Conservation (phyloP, 2,113 vertebrate genomes). For the Clupea harengus region DNA sequence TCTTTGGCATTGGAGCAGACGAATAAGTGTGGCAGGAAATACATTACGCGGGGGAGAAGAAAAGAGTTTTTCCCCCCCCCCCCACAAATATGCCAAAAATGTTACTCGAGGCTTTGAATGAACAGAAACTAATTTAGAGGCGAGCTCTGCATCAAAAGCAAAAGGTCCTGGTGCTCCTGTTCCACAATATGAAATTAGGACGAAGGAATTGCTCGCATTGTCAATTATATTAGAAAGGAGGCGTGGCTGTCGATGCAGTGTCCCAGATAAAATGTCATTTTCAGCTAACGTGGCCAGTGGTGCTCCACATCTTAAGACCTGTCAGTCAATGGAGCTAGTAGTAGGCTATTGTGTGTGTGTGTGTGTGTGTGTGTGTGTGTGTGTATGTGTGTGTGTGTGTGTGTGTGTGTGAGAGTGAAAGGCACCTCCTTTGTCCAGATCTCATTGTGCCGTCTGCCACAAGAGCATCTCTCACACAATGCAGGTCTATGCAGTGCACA, state of each 20-base stretch:
- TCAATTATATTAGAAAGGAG: slow-evolving; percentile 1
- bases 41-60: neutral
- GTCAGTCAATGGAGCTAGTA: neutral
- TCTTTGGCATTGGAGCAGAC: neutral
- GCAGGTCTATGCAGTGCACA: neutral
- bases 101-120: neutral
- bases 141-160: neutral
- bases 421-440: slow-evolving; percentile 7
- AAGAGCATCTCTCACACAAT: neutral
- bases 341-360: neutral
- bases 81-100: neutral
- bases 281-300: neutral
- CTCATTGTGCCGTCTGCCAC: neutral
- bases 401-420: neutral
- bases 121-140: neutral
- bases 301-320: neutral
- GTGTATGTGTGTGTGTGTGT: slow-evolving; percentile 13
- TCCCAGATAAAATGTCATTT: slow-evolving; percentile 19
- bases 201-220: neutral
- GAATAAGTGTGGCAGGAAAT: neutral
- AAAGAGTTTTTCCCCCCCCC: neutral
- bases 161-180: neutral
- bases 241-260: neutral
- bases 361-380: slow-evolving; percentile 6
- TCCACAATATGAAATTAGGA: neutral